A percentile compares a stretch with the other conserved stretches of the same genome.
Conservation (phyloP, 2,888 invertebrate genomes). For the Xiphydria camelus region DNA sequence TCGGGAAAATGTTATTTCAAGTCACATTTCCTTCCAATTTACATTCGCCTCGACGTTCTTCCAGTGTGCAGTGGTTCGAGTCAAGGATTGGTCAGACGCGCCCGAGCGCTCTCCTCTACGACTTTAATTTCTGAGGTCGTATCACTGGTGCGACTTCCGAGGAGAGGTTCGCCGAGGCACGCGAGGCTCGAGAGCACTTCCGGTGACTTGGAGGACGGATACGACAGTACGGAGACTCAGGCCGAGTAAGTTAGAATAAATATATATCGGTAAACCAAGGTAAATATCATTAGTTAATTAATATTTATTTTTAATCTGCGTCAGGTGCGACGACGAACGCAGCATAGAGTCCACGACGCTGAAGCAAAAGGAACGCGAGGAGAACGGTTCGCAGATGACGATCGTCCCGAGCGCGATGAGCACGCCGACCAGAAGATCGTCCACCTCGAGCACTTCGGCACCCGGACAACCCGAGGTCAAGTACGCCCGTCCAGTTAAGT, state of each 20-base stretch:
- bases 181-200: conserved; percentile 43
- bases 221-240: conserved; percentile 47
- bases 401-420: conserved; percentile 37
- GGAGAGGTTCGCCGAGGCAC: conserved; percentile 41
- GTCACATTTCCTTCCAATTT: conserved; percentile 7
- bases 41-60: no score
- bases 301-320: conserved; percentile 1
- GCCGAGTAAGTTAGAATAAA: conserved; percentile 39
- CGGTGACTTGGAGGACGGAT: conserved; percentile 45
- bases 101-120: conserved; percentile 72
- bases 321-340: conserved; percentile 39
- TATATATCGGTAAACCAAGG: neutral
- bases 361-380: conserved; percentile 36
- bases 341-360: conserved; percentile 38
- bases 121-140: conserved; percentile 81
- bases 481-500: conserved; percentile 53
- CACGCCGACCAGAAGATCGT: conserved; percentile 37
- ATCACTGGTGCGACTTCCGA: conserved; percentile 65
- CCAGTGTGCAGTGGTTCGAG: conserved; percentile 46
- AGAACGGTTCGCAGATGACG: conserved; percentile 40
- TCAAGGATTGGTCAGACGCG: conserved; percentile 56
- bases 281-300: conserved; percentile 1
- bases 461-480: conserved; percentile 49
- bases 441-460: conserved; percentile 36
- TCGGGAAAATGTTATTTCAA: no score